Evolutionary conservation across 2,888 invertebrate genomes (phyloP).

Genomic region (Protodeltote pygarga): DNA sequence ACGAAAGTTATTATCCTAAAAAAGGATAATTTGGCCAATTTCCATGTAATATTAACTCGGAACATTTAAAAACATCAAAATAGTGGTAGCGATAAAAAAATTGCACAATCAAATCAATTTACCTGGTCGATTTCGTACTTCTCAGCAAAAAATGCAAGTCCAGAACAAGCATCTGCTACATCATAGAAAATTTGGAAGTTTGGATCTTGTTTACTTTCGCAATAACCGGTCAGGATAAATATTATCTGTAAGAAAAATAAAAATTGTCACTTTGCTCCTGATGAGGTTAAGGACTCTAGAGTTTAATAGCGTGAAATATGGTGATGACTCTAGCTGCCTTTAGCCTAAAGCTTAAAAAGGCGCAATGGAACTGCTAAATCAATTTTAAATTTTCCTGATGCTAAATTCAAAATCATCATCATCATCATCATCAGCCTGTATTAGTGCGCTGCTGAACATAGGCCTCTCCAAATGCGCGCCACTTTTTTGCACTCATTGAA

Average conservation of each 20-base stretch:
- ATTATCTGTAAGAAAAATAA: slow-evolving; percentile 25
- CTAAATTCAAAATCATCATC: too few species aligned
- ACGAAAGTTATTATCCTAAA: neutral
- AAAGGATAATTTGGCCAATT: neutral
- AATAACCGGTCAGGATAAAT: slow-evolving; percentile 41
- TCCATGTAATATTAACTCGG: neutral
- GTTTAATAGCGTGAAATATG: neutral
- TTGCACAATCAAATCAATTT: neutral
- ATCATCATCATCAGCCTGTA: too few species aligned
- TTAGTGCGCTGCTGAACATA: too few species aligned
- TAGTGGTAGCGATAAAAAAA: neutral
- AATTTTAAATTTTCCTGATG: too few species aligned
- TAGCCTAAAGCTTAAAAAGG: too few species aligned
- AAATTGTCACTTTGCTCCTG: too few species aligned
- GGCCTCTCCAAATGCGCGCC: too few species aligned
- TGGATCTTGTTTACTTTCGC: rapidly evolving
- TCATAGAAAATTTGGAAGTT: slow-evolving; percentile 33
- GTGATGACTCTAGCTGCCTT: neutral
- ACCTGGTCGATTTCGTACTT: slow-evolving; percentile 18
- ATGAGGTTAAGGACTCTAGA: neutral
- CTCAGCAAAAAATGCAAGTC: slow-evolving; percentile 18
- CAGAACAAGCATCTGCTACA: slow-evolving; percentile 40
- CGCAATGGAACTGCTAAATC: too few species aligned
- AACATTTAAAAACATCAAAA: neutral
- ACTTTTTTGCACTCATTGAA: too few species aligned